A percentile compares a stretch with the other conserved stretches of the same genome.
phyloP scores from a whole-genome alignment of 2,888 invertebrate species.

The Melinopterus prodromus region DNA sequence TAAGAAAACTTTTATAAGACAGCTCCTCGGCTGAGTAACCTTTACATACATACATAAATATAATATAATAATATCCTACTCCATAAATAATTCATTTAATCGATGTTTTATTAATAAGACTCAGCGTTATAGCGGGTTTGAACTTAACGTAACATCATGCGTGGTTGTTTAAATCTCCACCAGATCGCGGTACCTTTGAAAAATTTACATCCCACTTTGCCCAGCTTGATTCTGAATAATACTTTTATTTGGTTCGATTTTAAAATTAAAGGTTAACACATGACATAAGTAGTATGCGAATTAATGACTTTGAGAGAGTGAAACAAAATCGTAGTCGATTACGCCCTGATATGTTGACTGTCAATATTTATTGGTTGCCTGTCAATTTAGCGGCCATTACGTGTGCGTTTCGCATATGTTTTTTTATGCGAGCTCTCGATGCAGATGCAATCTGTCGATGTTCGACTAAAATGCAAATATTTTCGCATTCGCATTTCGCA shows the following conservation, averaged over 20 bases:
- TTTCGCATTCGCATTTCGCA: background rate
- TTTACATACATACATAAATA: constrained; percentile 4
- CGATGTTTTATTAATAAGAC: background rate
- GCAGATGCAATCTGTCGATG: background rate
- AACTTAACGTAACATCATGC: background rate
- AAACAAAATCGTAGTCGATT: background rate
- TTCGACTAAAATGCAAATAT: background rate
- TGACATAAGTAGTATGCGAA: background rate
- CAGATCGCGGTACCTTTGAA: background rate
- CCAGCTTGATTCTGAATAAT: background rate
- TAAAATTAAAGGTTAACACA: constrained; percentile 4
- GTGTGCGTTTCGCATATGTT: background rate
- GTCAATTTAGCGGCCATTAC: background rate
- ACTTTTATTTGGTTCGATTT: background rate
- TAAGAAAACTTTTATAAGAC: background rate
- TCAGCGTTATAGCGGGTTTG: background rate
- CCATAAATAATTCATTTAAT: background rate
- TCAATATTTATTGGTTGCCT: background rate
- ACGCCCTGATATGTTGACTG: constrained; percentile 4
- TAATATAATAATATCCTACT: background rate
- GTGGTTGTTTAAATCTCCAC: background rate
- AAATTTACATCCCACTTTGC: background rate
- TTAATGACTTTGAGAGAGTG: background rate
- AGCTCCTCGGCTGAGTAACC: background rate
- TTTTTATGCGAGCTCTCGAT: background rate